Percentiles rank a stretch among this genome's conserved stretches.
Evolutionary conservation across 2,888 invertebrate genomes (phyloP).

Genomic region (Toxonevra muliebris): DNA sequence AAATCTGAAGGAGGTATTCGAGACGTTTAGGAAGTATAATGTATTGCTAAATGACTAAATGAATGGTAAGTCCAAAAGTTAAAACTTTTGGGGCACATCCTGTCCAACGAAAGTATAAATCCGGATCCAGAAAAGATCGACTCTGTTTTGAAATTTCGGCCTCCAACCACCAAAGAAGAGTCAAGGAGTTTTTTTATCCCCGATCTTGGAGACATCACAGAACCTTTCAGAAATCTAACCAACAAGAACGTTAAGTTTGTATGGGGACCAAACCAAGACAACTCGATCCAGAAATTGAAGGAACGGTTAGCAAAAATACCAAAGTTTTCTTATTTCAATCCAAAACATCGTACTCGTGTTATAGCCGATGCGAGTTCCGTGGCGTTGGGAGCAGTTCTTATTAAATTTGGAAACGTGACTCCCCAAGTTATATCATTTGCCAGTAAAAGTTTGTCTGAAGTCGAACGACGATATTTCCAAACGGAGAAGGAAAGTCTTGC

Average conservation of each 20-base stretch:
- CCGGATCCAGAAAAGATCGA: constrained; percentile 41
- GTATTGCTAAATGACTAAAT: constrained; percentile 48
- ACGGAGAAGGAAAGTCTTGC: constrained; percentile 38
- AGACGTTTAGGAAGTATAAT: constrained; percentile 42
- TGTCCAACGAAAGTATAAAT: constrained; percentile 40
- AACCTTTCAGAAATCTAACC: constrained; percentile 46
- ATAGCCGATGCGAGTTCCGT: constrained; percentile 39
- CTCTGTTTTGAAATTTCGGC: constrained; percentile 40
- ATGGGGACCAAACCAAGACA: constrained; percentile 35
- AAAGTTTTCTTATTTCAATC: constrained; percentile 34
- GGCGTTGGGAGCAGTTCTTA: constrained; percentile 37
- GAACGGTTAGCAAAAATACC: constrained; percentile 28
- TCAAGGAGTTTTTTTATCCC: constrained; percentile 48
- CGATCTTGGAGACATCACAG: constrained; percentile 31
- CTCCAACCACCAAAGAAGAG: constrained; percentile 48
- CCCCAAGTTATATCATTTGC: constrained; percentile 34
- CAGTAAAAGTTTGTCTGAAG: constrained; percentile 31
- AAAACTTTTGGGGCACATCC: constrained; percentile 46
- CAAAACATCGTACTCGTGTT: constrained; percentile 32
- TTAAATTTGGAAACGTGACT: constrained; percentile 34
- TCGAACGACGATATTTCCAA: constrained; percentile 36
- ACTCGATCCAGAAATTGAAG: constrained; percentile 33
- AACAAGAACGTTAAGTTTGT: constrained; percentile 43
- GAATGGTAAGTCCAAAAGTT: constrained; percentile 35
- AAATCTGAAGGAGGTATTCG: constrained; percentile 44